Base-by-base conservation (phyloP, 2,888 invertebrate genomes). In the Tiphia femorata region DNA sequence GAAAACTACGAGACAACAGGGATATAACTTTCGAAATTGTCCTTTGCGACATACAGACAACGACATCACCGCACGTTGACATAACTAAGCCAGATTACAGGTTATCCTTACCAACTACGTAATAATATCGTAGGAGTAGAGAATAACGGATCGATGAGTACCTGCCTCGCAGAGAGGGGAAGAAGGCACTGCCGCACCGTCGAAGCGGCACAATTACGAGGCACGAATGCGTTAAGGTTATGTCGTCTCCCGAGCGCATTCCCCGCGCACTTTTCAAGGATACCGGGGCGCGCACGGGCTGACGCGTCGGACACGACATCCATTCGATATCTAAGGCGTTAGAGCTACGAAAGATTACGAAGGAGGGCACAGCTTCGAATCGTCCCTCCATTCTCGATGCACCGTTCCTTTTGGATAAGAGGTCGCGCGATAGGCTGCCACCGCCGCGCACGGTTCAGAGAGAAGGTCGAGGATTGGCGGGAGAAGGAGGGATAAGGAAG, bases 91-190 rank as follows among this genome's bases (percentile, higher is more conserved):
- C 27, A 23, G 35, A 43, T 43, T 49, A 58, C 27, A 30, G 37
- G 42, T 52, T 52, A 51, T 49, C 43, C 44, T 40, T n/a, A 48
- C 20, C n/a, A 21, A 20, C n/a, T 38, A 21, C 19, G 58, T 38
- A 49, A 55, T 20, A 35, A 47, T 17, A 46, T 16, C 37, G 29
- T 10, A 27, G 38, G n/a, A n/a, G n/a, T n/a, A 33, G 14, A 33
- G 8, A n/a, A 38, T 37, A 41, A 41, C 19, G 25, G 49, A 49
- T 62, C 46, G 44, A 57, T 47, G 50, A 37, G 35, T 19, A 38
- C 16, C 17, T 20, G n/a, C n/a, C n/a, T n/a, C n/a, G n/a, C n/a
- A n/a, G 49, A 43, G 49, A 41, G 30, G 25, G 33, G 49, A 47
- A 40, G 4, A n/a, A n/a, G 12, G 33, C 10, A 3, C 33, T 14